These are phyloP conservation scores for Smutsia gigantea DNA, from an alignment of 2,797 vertebrate species.

Conservation along the genomic window DNA sequence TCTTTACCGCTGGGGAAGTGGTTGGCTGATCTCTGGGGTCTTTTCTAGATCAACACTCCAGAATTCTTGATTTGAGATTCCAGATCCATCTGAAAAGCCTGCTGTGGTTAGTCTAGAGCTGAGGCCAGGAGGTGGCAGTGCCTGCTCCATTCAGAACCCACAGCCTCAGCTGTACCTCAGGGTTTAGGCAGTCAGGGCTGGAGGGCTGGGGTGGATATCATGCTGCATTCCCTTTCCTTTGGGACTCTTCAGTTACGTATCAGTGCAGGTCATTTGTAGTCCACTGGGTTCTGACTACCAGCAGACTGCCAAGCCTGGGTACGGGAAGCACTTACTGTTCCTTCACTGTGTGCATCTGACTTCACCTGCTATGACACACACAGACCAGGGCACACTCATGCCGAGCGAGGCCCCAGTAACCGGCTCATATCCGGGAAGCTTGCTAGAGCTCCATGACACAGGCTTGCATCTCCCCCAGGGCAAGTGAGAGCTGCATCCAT, in stretches of 20 bases:
- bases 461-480: slow-evolving; percentile 32
- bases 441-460: slow-evolving; percentile 37
- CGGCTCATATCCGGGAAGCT: slow-evolving; percentile 58
- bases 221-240: slow-evolving; percentile 49
- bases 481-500: background rate
- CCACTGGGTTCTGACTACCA: slow-evolving; percentile 61
- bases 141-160: background rate
- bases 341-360: background rate
- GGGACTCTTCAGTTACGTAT: slow-evolving; percentile 49
- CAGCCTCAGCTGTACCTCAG: background rate
- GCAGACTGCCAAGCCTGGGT: slow-evolving; percentile 18
- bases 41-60: background rate
- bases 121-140: slow-evolving; percentile 84
- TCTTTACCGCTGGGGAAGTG: background rate
- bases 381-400: background rate
- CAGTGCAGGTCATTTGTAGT: slow-evolving; percentile 39
- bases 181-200: background rate
- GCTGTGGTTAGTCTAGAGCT: background rate
- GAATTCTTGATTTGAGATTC: slow-evolving; percentile 2
- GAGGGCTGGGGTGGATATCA: background rate
- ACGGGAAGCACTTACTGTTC: slow-evolving; percentile 54
- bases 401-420: slow-evolving; percentile 2
- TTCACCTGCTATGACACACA: slow-evolving; percentile 62
- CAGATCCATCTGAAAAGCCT: background rate
- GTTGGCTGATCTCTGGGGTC: background rate